Evolutionary conservation across 2,797 vertebrate genomes (phyloP).

Genomic region (Falco concolor): DNA sequence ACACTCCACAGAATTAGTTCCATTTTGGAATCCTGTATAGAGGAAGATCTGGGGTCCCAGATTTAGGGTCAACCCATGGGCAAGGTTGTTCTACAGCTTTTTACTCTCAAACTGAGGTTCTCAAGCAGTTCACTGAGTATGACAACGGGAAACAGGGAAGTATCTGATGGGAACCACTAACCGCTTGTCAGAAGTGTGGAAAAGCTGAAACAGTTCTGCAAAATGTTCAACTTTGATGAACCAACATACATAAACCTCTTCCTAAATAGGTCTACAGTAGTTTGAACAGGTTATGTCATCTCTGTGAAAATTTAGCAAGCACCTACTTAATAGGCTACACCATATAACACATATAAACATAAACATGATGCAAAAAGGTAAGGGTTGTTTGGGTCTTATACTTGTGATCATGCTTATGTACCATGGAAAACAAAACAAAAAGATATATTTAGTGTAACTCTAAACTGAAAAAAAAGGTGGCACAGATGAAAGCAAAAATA

Average conservation of each 20-base stretch:
- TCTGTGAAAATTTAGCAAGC: background rate
- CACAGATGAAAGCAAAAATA: background rate
- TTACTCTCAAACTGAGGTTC: background rate
- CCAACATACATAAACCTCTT: background rate
- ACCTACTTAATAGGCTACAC: background rate
- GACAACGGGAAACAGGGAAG: background rate
- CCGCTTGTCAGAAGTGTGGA: background rate
- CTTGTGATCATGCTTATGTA: background rate
- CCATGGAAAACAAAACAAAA: background rate
- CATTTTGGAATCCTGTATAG: background rate
- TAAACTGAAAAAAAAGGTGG: background rate
- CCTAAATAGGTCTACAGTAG: background rate
- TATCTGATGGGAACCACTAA: background rate
- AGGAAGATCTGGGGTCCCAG: background rate
- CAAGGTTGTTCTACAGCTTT: background rate
- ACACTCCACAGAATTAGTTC: background rate
- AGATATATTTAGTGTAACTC: background rate
- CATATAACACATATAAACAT: background rate
- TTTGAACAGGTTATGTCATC: background rate
- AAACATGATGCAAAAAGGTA: background rate
- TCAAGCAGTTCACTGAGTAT: background rate
- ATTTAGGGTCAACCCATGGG: background rate
- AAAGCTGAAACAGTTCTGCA: background rate
- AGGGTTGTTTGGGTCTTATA: background rate
- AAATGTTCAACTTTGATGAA: background rate